These are phyloP conservation scores for Pheucticus melanocephalus DNA, from an alignment of 2,113 vertebrate species.

Conservation along the genomic window DNA sequence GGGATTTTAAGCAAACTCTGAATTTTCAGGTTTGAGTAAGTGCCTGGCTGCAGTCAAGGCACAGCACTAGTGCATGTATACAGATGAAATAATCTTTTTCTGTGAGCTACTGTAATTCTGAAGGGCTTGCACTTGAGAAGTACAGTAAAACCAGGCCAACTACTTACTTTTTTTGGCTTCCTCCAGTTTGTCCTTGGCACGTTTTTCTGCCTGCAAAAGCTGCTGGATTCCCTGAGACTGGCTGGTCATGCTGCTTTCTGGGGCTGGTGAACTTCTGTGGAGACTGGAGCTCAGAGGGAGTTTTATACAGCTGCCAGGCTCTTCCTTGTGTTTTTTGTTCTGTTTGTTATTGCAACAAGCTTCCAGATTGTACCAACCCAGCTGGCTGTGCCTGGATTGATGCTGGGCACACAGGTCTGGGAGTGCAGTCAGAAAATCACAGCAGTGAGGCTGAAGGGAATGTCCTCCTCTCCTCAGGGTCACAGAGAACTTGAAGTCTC, in stretches of 20 bases:
- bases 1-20: not conserved
- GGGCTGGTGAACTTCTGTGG: not conserved
- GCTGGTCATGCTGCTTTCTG: constrained; percentile 68
- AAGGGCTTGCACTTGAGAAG: not conserved
- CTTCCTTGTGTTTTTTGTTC: not conserved
- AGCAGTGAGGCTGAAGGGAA: not conserved
- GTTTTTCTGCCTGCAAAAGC: constrained; percentile 79
- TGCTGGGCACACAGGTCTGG: not conserved
- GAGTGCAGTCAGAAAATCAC: not conserved
- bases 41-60: not conserved
- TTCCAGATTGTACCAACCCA: not conserved
- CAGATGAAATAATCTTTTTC: not conserved
- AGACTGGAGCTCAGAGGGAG: not conserved
- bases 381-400: not conserved
- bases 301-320: not conserved
- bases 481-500: not conserved
- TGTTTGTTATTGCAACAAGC: constrained; percentile 17
- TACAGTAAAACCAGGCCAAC: not conserved
- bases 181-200: constrained; percentile 80
- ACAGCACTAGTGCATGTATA: not conserved
- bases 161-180: constrained; percentile 82
- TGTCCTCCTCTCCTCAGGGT: not conserved
- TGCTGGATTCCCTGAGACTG: constrained; percentile 81
- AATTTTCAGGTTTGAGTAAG: not conserved
- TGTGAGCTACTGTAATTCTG: not conserved